These are phyloP conservation scores for Drosophila greeni DNA, from an alignment of 2,888 invertebrate species.

Conservation along the genomic window DNA sequence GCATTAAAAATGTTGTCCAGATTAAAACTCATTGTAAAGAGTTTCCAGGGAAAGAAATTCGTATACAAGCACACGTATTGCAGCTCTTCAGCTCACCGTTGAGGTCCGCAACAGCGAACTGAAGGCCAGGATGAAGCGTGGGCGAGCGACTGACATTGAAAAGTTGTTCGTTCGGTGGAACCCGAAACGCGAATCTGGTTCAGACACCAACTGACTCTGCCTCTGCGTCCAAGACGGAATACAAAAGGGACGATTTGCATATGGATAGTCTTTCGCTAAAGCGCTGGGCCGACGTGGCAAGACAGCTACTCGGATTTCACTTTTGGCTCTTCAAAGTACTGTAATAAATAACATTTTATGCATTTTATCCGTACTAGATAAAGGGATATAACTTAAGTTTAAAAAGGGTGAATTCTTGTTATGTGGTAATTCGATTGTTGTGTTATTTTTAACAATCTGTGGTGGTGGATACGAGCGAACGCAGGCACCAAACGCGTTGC, in stretches of 20 bases:
- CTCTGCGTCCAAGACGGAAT: not conserved
- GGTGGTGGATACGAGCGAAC: no score
- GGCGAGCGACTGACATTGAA: constrained; percentile 62
- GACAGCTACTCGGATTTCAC: constrained; percentile 8
- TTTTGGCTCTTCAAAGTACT: constrained; percentile 18
- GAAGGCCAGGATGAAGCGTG: constrained; percentile 44
- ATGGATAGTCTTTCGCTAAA: not conserved
- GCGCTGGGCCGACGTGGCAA: not conserved
- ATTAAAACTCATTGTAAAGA: not conserved
- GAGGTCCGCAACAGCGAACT: constrained; percentile 21
- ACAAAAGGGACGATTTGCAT: constrained; percentile 14
- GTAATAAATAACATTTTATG: constrained; percentile 42
- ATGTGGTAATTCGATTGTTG: constrained; percentile 26
- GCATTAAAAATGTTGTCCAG: not conserved
- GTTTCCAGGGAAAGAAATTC: not conserved
- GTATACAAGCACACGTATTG: not conserved
- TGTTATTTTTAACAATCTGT: constrained; percentile 10
- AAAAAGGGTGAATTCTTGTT: not conserved
- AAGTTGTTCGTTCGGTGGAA: constrained; percentile 50
- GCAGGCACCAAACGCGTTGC: constrained; percentile 27
- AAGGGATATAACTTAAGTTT: no score
- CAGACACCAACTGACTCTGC: constrained; percentile 37
- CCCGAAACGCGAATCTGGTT: constrained; percentile 10
- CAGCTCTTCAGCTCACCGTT: not conserved
- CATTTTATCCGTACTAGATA: constrained; percentile 1